Evolutionary conservation across 2,888 invertebrate species (phyloP).

Genomic region (Catonia carolina): DNA sequence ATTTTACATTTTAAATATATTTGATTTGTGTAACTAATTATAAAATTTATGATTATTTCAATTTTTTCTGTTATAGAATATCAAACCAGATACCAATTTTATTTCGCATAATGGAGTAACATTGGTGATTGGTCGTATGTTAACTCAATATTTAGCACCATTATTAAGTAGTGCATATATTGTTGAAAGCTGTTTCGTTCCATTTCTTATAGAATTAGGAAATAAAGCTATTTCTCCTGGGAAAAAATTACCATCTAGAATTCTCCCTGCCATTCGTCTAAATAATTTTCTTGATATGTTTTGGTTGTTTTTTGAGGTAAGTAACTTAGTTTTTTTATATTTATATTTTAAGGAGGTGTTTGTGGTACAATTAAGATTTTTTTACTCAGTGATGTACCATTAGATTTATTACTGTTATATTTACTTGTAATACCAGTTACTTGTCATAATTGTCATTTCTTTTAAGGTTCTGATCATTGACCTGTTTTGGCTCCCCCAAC

Average conservation of each 20-base stretch:
- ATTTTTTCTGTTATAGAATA: neutral
- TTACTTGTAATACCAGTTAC: too few species aligned
- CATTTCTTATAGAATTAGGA: constrained; percentile 43
- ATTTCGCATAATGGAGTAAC: constrained; percentile 5
- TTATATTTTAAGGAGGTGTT: constrained; percentile 1
- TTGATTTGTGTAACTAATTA: too few species aligned
- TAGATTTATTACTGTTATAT: too few species aligned
- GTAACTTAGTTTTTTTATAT: constrained; percentile 1
- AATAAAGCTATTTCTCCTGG: constrained; percentile 23
- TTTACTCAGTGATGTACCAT: too few species aligned
- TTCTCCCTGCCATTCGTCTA: constrained; percentile 32
- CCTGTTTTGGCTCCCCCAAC: too few species aligned
- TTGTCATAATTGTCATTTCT: too few species aligned
- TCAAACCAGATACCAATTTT: too few species aligned
- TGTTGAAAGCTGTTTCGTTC: constrained; percentile 60
- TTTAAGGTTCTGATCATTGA: too few species aligned
- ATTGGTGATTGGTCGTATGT: constrained; percentile 10
- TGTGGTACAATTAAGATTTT: too few species aligned
- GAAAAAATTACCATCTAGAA: constrained; percentile 29
- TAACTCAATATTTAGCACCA: constrained; percentile 55
- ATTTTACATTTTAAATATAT: too few species aligned
- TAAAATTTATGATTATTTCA: too few species aligned
- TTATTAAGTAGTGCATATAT: constrained; percentile 59
- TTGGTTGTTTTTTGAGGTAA: constrained; percentile 59
- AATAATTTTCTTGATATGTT: constrained; percentile 50